Base-by-base conservation (phyloP, 1,140 invertebrate genomes). In the Ditylenchus dipsaci region DNA sequence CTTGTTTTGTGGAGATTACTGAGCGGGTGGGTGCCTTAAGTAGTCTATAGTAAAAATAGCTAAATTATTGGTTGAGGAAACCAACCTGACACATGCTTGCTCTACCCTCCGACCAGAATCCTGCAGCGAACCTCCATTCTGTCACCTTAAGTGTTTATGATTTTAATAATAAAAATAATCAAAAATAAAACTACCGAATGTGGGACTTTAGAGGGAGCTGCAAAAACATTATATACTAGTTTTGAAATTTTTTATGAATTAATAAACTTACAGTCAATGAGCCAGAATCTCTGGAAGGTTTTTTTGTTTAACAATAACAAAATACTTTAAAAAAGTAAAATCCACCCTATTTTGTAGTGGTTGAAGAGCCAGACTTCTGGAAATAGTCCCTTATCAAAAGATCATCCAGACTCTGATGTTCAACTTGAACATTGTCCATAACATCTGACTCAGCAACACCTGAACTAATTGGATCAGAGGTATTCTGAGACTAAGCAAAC, bases 281-380 rank as follows among this genome's bases (percentile, higher is more conserved):
- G n/a, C 1, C 27, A 11, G 7, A 19, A 26, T 17, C 57, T n/a
- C 27, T 30, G 15, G 69, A 70, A 65, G 19, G n/a, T 5, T 3
- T 23, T 56, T 3, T 23, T 23, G 21, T 47, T 21, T 15, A 15
- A 47, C 21, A 47, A 47, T 47, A 15, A 56, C 3, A 56, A 56
- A 56, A 67, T 17, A 26, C 33, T 38, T 38, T 38, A 5, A 11
- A n/a, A n/a, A n/a, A 11, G 33, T 53, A 7, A 17, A 53, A 63
- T 19, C 49, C 49, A 79, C 77, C 57, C 75, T 17, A 75, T 60
- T 15, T 29, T 43, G 38, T 27, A 76, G 49, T 76, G 71, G 15
- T 75, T 59, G 26, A 75, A 75, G 17, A 75, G 33, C 73, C 73
- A 75, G 11, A 75, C 73, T 67, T 75, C 73, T 27, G 73, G 57